Percentiles rank a stretch among this genome's conserved stretches.
These are phyloP conservation scores for Drosophila littoralis DNA, from an alignment of 1,140 invertebrate species.

Conservation along the genomic window DNA sequence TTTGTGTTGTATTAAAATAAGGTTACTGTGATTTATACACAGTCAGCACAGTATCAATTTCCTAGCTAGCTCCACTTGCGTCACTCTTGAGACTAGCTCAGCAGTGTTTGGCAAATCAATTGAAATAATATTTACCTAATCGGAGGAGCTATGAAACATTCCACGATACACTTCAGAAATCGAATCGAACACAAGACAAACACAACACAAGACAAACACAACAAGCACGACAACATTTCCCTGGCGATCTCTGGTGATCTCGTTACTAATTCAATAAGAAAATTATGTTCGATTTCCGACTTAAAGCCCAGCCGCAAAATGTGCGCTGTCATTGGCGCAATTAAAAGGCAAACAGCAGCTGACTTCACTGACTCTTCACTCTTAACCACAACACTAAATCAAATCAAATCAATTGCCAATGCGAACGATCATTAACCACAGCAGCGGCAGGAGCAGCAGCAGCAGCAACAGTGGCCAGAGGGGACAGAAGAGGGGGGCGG, in stretches of 20 bases:
- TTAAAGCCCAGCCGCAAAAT: constrained; percentile 35
- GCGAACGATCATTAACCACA: constrained; percentile 66
- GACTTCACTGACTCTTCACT: constrained; percentile 24
- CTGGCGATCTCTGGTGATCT: constrained; percentile 34
- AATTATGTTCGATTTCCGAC: constrained; percentile 78
- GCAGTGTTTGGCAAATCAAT: constrained; percentile 73
- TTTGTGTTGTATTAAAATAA: neutral
- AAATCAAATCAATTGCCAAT: constrained; percentile 83
- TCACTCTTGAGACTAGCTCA: constrained; percentile 20
- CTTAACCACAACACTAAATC: constrained; percentile 74
- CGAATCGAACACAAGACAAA: constrained; percentile 71
- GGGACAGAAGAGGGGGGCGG: neutral
- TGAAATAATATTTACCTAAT: constrained; percentile 73
- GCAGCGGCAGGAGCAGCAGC: neutral
- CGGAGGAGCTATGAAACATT: constrained; percentile 70
- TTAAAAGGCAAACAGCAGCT: constrained; percentile 76
- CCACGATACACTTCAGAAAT: constrained; percentile 77
- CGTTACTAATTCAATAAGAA: constrained; percentile 67
- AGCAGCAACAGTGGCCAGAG: neutral
- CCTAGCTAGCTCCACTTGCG: constrained; percentile 20
- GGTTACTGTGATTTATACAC: neutral
- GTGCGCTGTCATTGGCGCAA: constrained; percentile 68
- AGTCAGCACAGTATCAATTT: neutral
- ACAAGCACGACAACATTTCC: constrained; percentile 28
- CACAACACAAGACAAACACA: constrained; percentile 46